Base-by-base conservation (phyloP, 2,888 invertebrate species). In the Marasmarcha lunaedactyla region DNA sequence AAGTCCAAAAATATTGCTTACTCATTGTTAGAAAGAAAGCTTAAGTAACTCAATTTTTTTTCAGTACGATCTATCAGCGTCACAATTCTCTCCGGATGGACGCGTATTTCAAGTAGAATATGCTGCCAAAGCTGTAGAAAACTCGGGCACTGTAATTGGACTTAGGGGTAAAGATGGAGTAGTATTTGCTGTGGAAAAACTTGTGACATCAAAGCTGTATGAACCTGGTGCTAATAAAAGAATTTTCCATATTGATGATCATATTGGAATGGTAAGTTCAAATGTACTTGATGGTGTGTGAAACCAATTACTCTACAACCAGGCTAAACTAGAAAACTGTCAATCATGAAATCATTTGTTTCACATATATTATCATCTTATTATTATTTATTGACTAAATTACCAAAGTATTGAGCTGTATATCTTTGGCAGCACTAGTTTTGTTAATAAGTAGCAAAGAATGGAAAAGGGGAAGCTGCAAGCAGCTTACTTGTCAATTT, bases 51-150 rank as follows among this genome's bases (percentile, higher is more conserved):
- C 6, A 7, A 30, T 26, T 11, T 79, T 36, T 50, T 86, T 87
- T 40, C 74, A 97, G 96, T 99, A 99, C 71, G 99, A 99, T 88
- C 87, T 99, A 58, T 98, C 98, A 44, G 99, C 99, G n/a, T 97
- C 99, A 33, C 99, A 99, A 86, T 99, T 99, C 83, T 99, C 98
- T 1, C 99, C 99, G 1, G 99, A 99, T 71, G 99, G 99, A 7
- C 87, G 98, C 54, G 98, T 99, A 26, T 99, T 99, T 76, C 99
- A 99, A 89, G 97, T 99, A 1, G 99, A 99, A 85, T 99, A 99
- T 84, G 99, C 99, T 2, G 93, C 93, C 40, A 99, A 99, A 83
- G 99, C 99, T 2, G 98, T 99, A 1, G 99, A 99, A 81, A 95
- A 95, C 63, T 95, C 96, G 63, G 97, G 98, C 7, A 98, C 98